Base-by-base conservation (phyloP, 2,797 vertebrate genomes). In the Limosa lapponica region DNA sequence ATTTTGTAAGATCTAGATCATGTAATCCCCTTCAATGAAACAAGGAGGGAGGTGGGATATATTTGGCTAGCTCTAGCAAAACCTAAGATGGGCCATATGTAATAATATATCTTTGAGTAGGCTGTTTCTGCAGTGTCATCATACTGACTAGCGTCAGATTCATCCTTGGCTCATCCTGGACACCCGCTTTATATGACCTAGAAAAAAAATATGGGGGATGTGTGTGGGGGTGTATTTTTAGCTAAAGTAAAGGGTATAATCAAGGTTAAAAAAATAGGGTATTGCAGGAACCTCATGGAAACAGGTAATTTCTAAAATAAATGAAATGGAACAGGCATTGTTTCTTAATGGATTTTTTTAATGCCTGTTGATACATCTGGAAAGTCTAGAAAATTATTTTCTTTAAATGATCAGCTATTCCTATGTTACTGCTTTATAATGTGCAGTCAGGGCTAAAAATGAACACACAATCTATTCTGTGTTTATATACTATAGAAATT, bases 91-190 rank as follows among this genome's bases (percentile, higher is more conserved):
- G 83, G 91, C 92, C 87, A 39, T 90, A 44, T 98, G 98, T 98
- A 98, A 98, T 97, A 97, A 97, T 98, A 97, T 98, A 97, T 95
- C 97, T 97, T 96, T 94, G 94, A 97, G 97, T 88, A 87, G 97
- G 91, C 96, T 95, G 93, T 97, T 98, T 98, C 91, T 98, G 98
- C 97, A 97, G 96, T 90, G 87, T 98, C 98, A 98, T 98, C 98
- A 97, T 97, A 95, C 96, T 97, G 96, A 95, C 96, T 92, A 97
- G 98, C 97, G 96, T 98, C 98, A 96, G 79, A 87, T 98, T 98
- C 97, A 97, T 90, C 96, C 87, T 98, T 98, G 98, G 98, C 98
- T 98, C 97, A 96, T 97, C 75, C 90, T 92, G 82, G 87, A 95
- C 95, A 95, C 90, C 80, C 67, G 92, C 96, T 98, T 97, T 97